Evolutionary conservation across 2,113 vertebrate genomes (phyloP).

Genomic region (Euleptes europaea): DNA sequence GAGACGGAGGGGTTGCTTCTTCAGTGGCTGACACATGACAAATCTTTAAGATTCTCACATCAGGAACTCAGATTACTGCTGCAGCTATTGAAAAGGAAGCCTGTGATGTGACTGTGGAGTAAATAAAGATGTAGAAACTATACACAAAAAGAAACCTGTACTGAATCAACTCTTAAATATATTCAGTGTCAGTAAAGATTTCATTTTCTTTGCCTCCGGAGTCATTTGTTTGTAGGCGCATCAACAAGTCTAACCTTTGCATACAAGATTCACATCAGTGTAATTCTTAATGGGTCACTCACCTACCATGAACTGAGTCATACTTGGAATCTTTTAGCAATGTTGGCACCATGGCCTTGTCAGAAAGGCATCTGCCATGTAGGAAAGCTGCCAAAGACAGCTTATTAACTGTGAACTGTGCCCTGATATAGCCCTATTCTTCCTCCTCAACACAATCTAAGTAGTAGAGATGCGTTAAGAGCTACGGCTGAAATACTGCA

Average conservation of each 20-base stretch:
- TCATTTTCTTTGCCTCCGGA: background rate
- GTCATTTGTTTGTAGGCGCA: background rate
- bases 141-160: too few relatives aligned
- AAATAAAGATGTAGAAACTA: background rate
- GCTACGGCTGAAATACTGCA: background rate
- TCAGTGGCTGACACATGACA: background rate
- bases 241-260: background rate
- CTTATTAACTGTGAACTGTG: slow-evolving; percentile 16
- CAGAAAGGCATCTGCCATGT: slow-evolving; percentile 4
- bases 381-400: slow-evolving; percentile 6
- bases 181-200: background rate
- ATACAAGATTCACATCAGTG: background rate
- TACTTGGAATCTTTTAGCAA: slow-evolving; percentile 6
- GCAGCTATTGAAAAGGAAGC: background rate
- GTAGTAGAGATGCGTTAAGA: background rate
- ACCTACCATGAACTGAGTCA: slow-evolving; percentile 5
- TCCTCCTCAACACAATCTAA: background rate
- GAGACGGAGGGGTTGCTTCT: background rate
- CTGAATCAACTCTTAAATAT: too few relatives aligned
- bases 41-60: background rate
- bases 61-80: background rate
- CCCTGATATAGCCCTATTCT: background rate
- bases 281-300: background rate
- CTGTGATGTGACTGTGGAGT: background rate
- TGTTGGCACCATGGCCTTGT: background rate